A percentile compares a stretch with the other conserved stretches of the same genome.
phyloP scores from a whole-genome alignment of 2,888 invertebrate genomes.

The Drosophila hamatofila region DNA sequence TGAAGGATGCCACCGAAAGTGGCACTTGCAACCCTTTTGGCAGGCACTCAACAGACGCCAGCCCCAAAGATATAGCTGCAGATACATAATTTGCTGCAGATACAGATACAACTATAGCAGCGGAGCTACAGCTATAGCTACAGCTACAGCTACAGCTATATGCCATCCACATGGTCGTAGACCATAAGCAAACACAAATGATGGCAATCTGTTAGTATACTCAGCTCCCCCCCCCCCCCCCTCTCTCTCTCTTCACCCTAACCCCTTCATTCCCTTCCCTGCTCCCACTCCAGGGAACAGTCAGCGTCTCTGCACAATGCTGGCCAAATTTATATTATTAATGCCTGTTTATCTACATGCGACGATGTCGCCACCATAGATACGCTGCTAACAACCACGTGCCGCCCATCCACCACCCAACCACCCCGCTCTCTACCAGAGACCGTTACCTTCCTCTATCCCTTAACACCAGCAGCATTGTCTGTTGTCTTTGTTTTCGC shows the following conservation, averaged over 20 bases:
- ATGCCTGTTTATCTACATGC: conserved; percentile 76
- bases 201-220: conserved; percentile 66
- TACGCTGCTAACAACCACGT: conserved; percentile 21
- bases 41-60: conserved; percentile 2
- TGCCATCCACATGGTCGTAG: conserved; percentile 27
- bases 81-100: conserved; percentile 15
- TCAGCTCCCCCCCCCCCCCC: not conserved
- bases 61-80: conserved; percentile 5
- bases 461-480: conserved; percentile 15
- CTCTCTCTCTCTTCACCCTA: not conserved
- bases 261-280: not conserved
- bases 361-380: conserved; percentile 48
- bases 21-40: conserved; percentile 17
- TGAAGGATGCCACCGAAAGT: conserved; percentile 28
- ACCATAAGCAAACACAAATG: conserved; percentile 71
- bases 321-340: conserved; percentile 70
- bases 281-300: conserved; percentile 4
- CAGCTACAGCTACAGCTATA: conserved; percentile 1
- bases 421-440: not conserved
- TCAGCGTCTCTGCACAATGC: conserved; percentile 38
- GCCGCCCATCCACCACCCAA: not conserved
- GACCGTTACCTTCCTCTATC: not conserved
- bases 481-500: conserved; percentile 52
- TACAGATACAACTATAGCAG: conserved; percentile 14
- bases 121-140: conserved; percentile 8